phyloP scores from a whole-genome alignment of 2,888 invertebrate genomes.

The Brenthis hecate region DNA sequence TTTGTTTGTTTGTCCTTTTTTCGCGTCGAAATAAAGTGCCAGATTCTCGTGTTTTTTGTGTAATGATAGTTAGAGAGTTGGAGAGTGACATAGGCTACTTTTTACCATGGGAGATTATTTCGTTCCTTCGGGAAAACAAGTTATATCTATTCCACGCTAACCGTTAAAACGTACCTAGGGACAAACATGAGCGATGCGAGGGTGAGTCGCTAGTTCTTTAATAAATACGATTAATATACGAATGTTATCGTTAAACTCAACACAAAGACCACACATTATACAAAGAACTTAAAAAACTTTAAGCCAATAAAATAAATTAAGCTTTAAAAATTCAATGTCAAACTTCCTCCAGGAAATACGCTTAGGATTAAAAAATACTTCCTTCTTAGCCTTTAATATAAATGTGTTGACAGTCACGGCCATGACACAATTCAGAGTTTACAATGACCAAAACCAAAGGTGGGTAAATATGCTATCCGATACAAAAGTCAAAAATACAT shows the following conservation, averaged over 20 bases:
- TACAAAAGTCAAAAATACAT: constrained; percentile 60
- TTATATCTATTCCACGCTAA: no score
- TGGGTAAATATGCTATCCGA: constrained; percentile 74
- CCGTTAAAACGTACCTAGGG: no score
- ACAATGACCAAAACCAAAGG: constrained; percentile 71
- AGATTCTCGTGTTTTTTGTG: no score
- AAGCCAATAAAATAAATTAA: constrained; percentile 34
- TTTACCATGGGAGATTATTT: no score
- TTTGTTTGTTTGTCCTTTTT: no score
- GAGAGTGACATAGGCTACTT: no score
- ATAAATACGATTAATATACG: background rate
- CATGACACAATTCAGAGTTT: constrained; percentile 57
- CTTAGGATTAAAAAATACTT: constrained; percentile 58
- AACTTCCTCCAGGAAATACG: constrained; percentile 67
- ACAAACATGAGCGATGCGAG: no score
- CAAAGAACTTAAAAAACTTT: background rate
- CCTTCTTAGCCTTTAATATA: constrained; percentile 70
- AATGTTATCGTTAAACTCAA: background rate
- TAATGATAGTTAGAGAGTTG: no score
- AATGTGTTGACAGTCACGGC: constrained; percentile 73
- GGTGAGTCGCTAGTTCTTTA: no score
- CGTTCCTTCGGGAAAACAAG: no score
- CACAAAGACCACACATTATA: constrained; percentile 18
- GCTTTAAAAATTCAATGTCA: constrained; percentile 50
- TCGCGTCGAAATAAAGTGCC: no score